Evolutionary conservation across 2,797 vertebrate genomes (phyloP).

Genomic region (Lophotriccus pileatus): DNA sequence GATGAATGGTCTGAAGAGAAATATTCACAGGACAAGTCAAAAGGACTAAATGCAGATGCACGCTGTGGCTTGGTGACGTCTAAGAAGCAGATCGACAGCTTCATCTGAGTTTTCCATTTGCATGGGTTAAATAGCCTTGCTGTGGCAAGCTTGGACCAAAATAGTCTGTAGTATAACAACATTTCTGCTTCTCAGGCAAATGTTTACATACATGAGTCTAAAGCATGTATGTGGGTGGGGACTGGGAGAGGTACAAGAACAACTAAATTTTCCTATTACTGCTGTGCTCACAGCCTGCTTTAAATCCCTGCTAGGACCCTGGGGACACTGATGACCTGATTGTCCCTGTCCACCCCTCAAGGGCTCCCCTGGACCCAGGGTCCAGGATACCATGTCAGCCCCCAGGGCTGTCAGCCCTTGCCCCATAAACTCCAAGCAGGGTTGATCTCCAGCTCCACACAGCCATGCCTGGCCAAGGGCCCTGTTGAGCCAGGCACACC

Average conservation of each 20-base stretch:
- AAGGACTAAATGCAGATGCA: background rate
- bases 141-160: background rate
- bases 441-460: background rate
- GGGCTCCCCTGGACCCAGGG: fast-evolving
- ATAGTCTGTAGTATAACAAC: background rate
- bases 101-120: background rate
- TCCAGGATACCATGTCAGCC: background rate
- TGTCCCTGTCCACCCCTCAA: fast-evolving
- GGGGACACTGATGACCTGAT: background rate
- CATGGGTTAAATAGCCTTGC: background rate
- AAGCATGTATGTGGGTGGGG: background rate
- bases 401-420: too few species aligned
- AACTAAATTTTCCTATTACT: background rate
- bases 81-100: background rate
- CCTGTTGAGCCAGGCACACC: fast-evolving
- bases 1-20: background rate
- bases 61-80: background rate
- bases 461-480: background rate
- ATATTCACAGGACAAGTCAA: background rate
- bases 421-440: background rate
- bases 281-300: background rate
- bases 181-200: background rate
- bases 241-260: background rate
- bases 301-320: background rate
- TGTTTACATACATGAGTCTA: background rate